These are phyloP conservation scores for Ageneiosus marmoratus DNA, from an alignment of 2,113 vertebrate genomes.

Conservation along the genomic window DNA sequence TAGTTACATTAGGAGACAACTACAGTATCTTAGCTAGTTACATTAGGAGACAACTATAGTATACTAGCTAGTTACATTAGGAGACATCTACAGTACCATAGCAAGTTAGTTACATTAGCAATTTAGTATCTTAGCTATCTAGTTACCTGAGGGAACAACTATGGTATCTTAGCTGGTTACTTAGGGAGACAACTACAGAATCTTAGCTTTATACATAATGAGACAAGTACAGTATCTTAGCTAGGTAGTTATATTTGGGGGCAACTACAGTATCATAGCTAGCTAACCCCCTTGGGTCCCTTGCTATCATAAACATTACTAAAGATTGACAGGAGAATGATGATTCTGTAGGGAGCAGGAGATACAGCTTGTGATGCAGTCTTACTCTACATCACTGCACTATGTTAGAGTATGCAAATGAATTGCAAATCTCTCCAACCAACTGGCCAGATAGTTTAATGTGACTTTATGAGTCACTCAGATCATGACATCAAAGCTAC, in stretches of 20 bases:
- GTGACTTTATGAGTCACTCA: background rate
- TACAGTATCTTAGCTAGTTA: too few species aligned
- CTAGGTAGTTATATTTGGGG: too few species aligned
- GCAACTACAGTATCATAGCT: background rate
- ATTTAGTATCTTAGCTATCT: background rate
- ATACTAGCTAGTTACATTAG: background rate
- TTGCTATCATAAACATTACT: too few species aligned
- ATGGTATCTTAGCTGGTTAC: too few species aligned
- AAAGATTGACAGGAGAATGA: too few species aligned
- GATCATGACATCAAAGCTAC: background rate
- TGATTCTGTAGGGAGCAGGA: too few species aligned
- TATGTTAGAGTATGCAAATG: background rate
- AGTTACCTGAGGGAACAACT: background rate
- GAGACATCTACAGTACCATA: background rate
- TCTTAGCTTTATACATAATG: too few species aligned
- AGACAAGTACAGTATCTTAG: too few species aligned
- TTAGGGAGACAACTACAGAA: background rate
- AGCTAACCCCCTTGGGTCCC: too few species aligned
- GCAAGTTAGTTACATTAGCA: too few species aligned
- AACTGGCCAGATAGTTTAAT: background rate
- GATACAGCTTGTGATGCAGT: too few species aligned
- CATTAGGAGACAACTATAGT: background rate
- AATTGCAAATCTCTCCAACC: background rate
- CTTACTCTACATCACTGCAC: background rate
- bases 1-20: too few species aligned